Evolutionary conservation across 2,888 invertebrate genomes (phyloP).

Genomic region (Digitonthophagus gazella): DNA sequence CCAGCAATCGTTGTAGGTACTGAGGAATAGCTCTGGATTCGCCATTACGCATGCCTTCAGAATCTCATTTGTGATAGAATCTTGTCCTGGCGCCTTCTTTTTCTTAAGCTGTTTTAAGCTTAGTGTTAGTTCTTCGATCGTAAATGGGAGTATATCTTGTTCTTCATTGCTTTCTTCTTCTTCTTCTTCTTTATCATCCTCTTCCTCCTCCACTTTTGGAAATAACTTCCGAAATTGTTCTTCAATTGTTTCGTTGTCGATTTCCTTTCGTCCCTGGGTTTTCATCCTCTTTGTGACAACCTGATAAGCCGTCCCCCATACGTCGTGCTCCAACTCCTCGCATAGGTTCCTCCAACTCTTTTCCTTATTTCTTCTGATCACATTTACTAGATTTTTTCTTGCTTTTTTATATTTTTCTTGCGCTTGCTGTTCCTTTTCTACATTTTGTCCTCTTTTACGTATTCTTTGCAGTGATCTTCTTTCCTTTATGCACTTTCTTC

Average conservation of each 20-base stretch:
- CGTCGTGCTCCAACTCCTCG: neutral
- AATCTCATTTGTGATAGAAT: constrained; percentile 14
- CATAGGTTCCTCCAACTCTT: neutral
- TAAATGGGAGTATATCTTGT: neutral
- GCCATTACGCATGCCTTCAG: neutral
- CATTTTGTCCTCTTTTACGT: too few relatives aligned
- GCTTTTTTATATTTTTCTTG: neutral
- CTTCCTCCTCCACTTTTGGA: neutral
- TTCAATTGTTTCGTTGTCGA: neutral
- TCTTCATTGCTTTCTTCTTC: neutral
- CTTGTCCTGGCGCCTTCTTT: constrained; percentile 16
- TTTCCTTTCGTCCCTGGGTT: neutral
- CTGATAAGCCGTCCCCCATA: neutral
- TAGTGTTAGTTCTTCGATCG: neutral
- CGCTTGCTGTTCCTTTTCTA: neutral
- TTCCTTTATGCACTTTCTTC: too few relatives aligned
- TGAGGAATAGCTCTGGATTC: neutral
- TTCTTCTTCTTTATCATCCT: neutral
- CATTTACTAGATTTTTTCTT: neutral
- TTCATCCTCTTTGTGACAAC: neutral
- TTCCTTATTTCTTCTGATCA: neutral
- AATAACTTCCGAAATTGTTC: neutral
- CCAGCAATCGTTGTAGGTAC: neutral
- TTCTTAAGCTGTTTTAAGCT: neutral
- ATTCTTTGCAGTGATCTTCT: too few relatives aligned